phyloP scores from a whole-genome alignment of 2,113 vertebrate species.

The Pangasianodon gigas region DNA sequence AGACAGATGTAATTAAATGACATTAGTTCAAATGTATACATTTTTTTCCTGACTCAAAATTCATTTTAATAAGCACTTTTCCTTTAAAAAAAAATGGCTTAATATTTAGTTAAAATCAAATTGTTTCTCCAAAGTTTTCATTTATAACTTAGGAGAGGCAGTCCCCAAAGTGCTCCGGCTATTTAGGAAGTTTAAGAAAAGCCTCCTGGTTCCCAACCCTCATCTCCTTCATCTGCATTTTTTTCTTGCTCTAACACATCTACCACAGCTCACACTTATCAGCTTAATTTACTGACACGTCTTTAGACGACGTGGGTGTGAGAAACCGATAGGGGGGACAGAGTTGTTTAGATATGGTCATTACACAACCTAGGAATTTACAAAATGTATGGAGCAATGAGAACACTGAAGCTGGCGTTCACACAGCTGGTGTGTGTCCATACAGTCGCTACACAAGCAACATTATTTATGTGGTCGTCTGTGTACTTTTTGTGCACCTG shows the following conservation, averaged over 20 bases:
- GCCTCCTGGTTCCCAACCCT: not conserved
- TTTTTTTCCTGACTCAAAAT: not conserved
- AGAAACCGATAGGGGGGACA: not conserved
- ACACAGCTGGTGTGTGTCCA: not conserved
- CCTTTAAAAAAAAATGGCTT: not conserved
- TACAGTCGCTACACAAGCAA: not conserved
- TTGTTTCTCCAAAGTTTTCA: not conserved
- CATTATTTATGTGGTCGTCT: not conserved
- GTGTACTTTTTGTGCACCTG: not conserved
- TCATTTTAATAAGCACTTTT: not conserved
- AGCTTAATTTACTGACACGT: not conserved
- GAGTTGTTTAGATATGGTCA: not conserved
- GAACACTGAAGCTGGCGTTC: not conserved
- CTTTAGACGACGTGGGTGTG: not conserved
- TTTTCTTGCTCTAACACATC: not conserved
- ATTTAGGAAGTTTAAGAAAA: not conserved
- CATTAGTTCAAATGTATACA: not conserved
- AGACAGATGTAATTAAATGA: too few species aligned
- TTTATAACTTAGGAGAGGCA: not conserved
- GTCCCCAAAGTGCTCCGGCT: not conserved
- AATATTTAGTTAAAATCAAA: not conserved
- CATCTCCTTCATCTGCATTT: not conserved
- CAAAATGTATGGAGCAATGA: not conserved
- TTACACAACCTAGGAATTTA: not conserved
- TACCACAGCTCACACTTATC: not conserved